Conservation (phyloP, 2,113 vertebrate genomes). For the Nicator chloris region DNA sequence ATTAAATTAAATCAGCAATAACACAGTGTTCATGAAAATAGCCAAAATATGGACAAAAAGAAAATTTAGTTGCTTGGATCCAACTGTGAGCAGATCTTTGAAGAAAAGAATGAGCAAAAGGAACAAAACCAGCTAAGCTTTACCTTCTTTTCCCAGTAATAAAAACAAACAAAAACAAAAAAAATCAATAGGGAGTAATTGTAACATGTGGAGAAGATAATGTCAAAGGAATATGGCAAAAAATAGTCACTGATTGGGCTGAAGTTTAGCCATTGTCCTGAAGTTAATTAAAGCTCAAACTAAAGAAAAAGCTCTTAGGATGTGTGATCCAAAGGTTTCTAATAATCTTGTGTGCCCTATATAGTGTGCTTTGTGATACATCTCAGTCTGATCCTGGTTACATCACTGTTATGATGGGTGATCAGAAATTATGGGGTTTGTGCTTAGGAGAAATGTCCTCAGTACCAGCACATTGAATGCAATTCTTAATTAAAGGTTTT, state of each 20-base stretch:
- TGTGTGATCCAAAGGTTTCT: not conserved
- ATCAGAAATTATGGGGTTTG: not conserved
- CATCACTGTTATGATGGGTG: not conserved
- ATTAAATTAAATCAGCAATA: constrained; percentile 38
- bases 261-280: constrained; percentile 20
- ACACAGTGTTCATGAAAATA: not conserved
- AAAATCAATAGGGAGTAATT: constrained; percentile 36
- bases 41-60: not conserved
- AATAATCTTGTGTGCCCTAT: not conserved
- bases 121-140: not conserved
- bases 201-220: constrained; percentile 6
- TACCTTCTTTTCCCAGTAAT: not conserved
- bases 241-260: not conserved
- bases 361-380: not conserved
- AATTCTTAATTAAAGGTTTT: not conserved
- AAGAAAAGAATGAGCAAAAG: not conserved
- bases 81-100: constrained; percentile 10
- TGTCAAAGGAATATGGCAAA: constrained; percentile 6
- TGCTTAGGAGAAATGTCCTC: not conserved
- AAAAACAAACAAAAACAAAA: not conserved
- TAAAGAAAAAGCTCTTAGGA: not conserved
- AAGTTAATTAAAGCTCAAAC: constrained; percentile 33
- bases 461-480: not conserved
- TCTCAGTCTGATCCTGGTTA: not conserved
- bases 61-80: constrained; percentile 32